A percentile compares a stretch with the other conserved stretches of the same genome.
phyloP scores from a whole-genome alignment of 2,797 vertebrate genomes.

The Myiotriccus ornatus region DNA sequence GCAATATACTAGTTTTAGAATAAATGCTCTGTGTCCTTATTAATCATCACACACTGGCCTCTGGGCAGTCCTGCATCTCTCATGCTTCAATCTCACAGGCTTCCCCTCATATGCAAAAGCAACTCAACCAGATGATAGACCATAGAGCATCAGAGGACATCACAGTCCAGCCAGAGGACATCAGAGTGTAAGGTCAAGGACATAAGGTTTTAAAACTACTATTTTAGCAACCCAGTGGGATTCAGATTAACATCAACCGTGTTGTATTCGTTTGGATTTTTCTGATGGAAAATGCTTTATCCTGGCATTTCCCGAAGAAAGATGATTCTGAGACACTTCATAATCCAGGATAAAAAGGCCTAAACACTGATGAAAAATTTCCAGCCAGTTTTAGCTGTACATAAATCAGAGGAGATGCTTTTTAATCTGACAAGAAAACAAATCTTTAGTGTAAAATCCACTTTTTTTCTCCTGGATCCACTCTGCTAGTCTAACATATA shows the following conservation, averaged over 20 bases:
- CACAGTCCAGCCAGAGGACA: background rate
- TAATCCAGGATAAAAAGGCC: background rate
- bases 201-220: background rate
- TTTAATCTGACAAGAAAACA: background rate
- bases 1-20: background rate
- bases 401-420: background rate
- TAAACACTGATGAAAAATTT: background rate
- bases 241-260: background rate
- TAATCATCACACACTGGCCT: background rate
- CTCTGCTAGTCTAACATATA: background rate
- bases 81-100: fast-evolving
- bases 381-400: background rate
- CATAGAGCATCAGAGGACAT: background rate
- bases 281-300: background rate
- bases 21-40: background rate
- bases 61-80: background rate
- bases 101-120: background rate
- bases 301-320: background rate
- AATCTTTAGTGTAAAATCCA: background rate
- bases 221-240: background rate
- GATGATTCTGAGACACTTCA: background rate
- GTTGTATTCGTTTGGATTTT: background rate
- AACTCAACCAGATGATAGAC: background rate
- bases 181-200: background rate
- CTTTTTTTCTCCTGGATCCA: background rate